Percentiles rank a stretch among this genome's conserved stretches.
These are phyloP conservation scores for Erythrolamprus reginae DNA, from an alignment of 2,113 vertebrate genomes.

Conservation along the genomic window DNA sequence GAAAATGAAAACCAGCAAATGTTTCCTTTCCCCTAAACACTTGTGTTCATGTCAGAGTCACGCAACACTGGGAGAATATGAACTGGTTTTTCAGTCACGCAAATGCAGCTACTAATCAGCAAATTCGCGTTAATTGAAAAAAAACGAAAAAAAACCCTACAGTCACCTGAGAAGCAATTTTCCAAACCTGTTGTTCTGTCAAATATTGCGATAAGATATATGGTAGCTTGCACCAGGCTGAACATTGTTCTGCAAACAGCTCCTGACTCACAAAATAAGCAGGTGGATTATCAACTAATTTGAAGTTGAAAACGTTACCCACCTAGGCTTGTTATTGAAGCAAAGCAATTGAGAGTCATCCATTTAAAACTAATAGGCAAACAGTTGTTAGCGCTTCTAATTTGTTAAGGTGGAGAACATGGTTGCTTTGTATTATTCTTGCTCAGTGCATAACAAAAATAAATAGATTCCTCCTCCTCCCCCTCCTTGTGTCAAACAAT, in stretches of 20 bases:
- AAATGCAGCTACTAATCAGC: slow-evolving; percentile 56
- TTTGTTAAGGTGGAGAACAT: slow-evolving; percentile 25
- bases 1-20: neutral
- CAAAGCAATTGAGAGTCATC: slow-evolving; percentile 62
- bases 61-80: slow-evolving; percentile 25
- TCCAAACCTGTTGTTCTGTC: slow-evolving; percentile 46
- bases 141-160: too few species aligned
- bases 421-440: slow-evolving; percentile 40
- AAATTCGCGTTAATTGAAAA: slow-evolving; percentile 54
- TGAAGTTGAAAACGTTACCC: slow-evolving; percentile 56
- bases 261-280: slow-evolving; percentile 61
- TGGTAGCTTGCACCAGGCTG: slow-evolving; percentile 39
- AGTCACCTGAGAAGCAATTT: slow-evolving; percentile 53
- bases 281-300: slow-evolving; percentile 47
- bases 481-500: neutral
- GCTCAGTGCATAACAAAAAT: slow-evolving; percentile 29
- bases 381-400: slow-evolving; percentile 40
- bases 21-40: slow-evolving; percentile 25
- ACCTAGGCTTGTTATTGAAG: slow-evolving; percentile 48
- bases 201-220: slow-evolving; percentile 62
- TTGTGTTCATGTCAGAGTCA: slow-evolving; percentile 15
- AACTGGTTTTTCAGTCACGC: slow-evolving; percentile 39
- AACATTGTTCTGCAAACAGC: slow-evolving; percentile 61
- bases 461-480: slow-evolving; percentile 42
- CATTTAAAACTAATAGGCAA: slow-evolving; percentile 72